Conservation (phyloP, 35 echinoderm and acorn worm genomes). For the Patiria miniata region DNA sequence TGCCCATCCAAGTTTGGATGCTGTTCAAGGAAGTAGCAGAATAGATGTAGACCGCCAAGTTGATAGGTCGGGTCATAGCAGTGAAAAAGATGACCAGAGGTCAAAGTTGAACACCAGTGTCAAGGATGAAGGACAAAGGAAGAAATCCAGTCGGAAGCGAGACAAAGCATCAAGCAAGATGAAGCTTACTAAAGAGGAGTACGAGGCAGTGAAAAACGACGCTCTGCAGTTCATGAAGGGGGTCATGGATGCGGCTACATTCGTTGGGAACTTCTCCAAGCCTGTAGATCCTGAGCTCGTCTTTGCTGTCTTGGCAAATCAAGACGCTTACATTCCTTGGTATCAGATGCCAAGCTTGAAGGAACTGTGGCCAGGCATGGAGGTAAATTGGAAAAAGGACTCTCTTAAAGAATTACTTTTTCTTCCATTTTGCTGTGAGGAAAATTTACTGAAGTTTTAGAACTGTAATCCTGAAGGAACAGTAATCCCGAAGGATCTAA, state of each 20-base stretch:
- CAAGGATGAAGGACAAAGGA: no score
- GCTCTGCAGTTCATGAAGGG: conserved; percentile 85
- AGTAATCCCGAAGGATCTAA: not conserved
- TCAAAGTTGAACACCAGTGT: no score
- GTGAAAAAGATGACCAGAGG: no score
- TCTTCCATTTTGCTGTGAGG: no score
- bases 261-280: conserved; percentile 81
- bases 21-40: no score
- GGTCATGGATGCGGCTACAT: conserved; percentile 89
- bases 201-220: conserved; percentile 49
- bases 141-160: no score
- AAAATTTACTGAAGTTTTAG: not conserved
- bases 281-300: conserved; percentile 78
- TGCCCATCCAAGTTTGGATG: no score
- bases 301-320: conserved; percentile 52
- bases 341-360: conserved; percentile 66
- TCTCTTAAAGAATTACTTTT: not conserved
- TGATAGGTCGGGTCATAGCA: no score
- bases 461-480: not conserved
- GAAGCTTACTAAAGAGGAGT: conserved; percentile 9
- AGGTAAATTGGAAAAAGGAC: conserved; percentile 40
- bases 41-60: no score
- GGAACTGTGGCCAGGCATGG: conserved; percentile 80
- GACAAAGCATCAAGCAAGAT: no score
- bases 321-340: conserved; percentile 84